These are phyloP conservation scores for Datnioides undecimradiatus DNA, from an alignment of 2,113 vertebrate genomes.

Conservation along the genomic window DNA sequence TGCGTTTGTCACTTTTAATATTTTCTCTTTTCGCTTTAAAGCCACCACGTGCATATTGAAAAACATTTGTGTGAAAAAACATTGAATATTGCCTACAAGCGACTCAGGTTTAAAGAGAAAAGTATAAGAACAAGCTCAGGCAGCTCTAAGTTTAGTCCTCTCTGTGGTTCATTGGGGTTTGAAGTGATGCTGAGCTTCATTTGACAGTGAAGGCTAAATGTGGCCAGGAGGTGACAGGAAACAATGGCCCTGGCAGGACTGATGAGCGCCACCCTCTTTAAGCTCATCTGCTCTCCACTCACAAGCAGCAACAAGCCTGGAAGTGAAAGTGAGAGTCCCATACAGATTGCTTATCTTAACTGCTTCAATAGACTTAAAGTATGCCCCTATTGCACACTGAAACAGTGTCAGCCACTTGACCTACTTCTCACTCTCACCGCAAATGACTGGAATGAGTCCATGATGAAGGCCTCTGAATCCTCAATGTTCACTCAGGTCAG, in stretches of 20 bases:
- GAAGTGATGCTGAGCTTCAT: constrained; percentile 5
- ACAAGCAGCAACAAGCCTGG: constrained; percentile 48
- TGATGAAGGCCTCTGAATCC: constrained; percentile 30
- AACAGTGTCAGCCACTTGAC: constrained; percentile 76
- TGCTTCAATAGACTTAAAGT: constrained; percentile 70
- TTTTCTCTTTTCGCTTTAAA: constrained; percentile 50
- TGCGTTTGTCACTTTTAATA: constrained; percentile 69
- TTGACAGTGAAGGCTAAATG: constrained; percentile 11
- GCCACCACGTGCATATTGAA: constrained; percentile 33
- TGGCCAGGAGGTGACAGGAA: constrained; percentile 43
- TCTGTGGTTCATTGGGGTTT: neutral
- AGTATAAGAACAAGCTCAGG: no score
- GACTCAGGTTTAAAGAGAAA: neutral
- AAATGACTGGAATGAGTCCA: constrained; percentile 59
- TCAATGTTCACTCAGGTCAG: constrained; percentile 13
- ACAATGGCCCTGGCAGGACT: constrained; percentile 17
- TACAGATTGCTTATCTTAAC: constrained; percentile 71
- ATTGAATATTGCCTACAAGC: no score
- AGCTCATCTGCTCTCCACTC: constrained; percentile 18
- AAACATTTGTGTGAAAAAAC: neutral
- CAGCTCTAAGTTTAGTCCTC: neutral
- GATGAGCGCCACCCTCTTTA: constrained; percentile 39
- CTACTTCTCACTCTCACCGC: constrained; percentile 74
- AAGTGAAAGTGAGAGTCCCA: constrained; percentile 53
- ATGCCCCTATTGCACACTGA: constrained; percentile 65